Percentiles rank a stretch among this genome's conserved stretches.
Evolutionary conservation across 1,140 invertebrate genomes (phyloP).

Genomic region (Drosophila kanapiae): DNA sequence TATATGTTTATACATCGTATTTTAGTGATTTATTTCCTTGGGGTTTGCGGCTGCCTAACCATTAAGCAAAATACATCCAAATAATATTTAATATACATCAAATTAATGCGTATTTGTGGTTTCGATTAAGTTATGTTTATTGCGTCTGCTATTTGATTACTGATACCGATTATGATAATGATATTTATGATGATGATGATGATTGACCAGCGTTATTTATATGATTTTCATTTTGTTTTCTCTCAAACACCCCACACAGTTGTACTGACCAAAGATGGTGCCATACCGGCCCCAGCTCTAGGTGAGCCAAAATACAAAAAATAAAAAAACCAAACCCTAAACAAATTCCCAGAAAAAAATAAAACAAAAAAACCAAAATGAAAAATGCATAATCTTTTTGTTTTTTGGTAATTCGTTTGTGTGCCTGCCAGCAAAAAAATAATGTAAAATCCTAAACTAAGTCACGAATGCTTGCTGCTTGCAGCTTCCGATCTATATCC

Average conservation of each 20-base stretch:
- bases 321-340: constrained; percentile 9
- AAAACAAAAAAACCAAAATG: constrained; percentile 19
- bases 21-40: constrained; percentile 26
- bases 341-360: neutral
- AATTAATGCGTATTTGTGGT: constrained; percentile 55
- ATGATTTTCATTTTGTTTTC: constrained; percentile 70
- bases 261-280: constrained; percentile 91
- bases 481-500: constrained; percentile 42
- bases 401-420: constrained; percentile 30
- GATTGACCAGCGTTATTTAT: constrained; percentile 54
- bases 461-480: constrained; percentile 47
- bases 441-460: constrained; percentile 25
- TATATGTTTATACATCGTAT: constrained; percentile 2
- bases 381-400: constrained; percentile 29
- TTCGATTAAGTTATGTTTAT: constrained; percentile 52
- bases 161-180: constrained; percentile 48
- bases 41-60: constrained; percentile 64
- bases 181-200: constrained; percentile 52
- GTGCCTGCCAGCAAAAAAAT: constrained; percentile 38
- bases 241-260: constrained; percentile 86
- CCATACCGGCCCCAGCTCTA: constrained; percentile 90
- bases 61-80: constrained; percentile 28
- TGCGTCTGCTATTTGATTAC: constrained; percentile 49
- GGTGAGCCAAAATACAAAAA: constrained; percentile 85
- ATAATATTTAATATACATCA: constrained; percentile 32